Evolutionary conservation across 2,888 invertebrate species (phyloP).

Genomic region (Papilio elwesi): DNA sequence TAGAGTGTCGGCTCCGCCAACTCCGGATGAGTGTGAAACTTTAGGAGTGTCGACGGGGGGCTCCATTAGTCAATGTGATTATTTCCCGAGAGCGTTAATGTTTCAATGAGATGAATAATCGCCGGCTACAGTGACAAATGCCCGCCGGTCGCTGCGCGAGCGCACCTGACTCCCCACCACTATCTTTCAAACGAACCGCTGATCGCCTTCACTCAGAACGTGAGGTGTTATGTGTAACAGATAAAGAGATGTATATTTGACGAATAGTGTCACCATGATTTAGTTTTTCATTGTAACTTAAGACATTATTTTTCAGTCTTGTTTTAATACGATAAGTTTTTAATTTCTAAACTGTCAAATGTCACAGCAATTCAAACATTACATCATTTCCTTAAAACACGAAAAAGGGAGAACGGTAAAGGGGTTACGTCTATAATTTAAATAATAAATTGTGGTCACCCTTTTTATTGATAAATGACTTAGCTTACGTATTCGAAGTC

Average conservation of each 20-base stretch:
- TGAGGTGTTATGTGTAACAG: conserved; percentile 68
- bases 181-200: conserved; percentile 35
- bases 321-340: neutral
- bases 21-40: conserved; percentile 69
- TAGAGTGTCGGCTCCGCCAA: conserved; percentile 46
- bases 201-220: conserved; percentile 73
- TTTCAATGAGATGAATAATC: conserved; percentile 76
- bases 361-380: neutral
- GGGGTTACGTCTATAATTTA: conserved; percentile 17
- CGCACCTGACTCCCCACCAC: conserved; percentile 65
- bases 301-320: conserved; percentile 38
- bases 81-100: conserved; percentile 80
- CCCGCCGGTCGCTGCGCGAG: conserved; percentile 69
- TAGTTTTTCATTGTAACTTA: conserved; percentile 20
- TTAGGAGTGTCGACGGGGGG: conserved; percentile 82
- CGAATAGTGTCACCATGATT: conserved; percentile 62
- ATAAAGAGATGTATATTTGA: conserved; percentile 83
- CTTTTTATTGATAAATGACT: conserved; percentile 76
- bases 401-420: neutral
- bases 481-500: conserved; percentile 72
- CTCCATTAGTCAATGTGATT: conserved; percentile 83
- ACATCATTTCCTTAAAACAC: no score
- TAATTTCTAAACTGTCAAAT: neutral
- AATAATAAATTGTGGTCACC: conserved; percentile 60
- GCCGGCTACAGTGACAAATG: conserved; percentile 82